phyloP scores from a whole-genome alignment of 2,797 vertebrate species.

The Synaphobranchus kaupii region DNA sequence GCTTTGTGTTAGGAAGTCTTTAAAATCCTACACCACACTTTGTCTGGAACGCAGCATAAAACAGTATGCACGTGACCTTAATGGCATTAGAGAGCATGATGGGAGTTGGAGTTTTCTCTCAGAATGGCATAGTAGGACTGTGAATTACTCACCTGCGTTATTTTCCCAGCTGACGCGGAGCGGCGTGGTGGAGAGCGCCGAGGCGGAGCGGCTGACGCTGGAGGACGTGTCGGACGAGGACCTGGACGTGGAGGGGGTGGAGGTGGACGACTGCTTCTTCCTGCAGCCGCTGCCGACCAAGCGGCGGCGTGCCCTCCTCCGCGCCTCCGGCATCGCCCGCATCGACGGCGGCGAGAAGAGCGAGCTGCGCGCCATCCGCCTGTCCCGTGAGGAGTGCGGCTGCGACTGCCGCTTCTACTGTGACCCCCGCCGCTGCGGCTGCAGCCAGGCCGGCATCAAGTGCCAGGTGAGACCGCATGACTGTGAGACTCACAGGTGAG shows the following conservation, averaged over 20 bases:
- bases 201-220: conserved; percentile 87
- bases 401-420: conserved; percentile 93
- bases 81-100: too few species aligned
- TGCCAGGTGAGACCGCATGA: conserved; percentile 80
- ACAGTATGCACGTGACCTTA: too few species aligned
- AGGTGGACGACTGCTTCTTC: conserved; percentile 94
- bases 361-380: conserved; percentile 88
- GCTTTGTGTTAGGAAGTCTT: too few species aligned
- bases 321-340: conserved; percentile 89
- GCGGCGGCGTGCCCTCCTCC: conserved; percentile 83
- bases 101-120: too few species aligned
- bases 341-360: conserved; percentile 92
- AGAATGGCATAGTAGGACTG: too few species aligned
- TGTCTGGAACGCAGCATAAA: too few species aligned
- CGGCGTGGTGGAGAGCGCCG: conserved; percentile 87
- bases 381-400: conserved; percentile 91
- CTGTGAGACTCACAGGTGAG: neutral
- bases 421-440: conserved; percentile 90
- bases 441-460: conserved; percentile 94
- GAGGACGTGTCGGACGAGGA: conserved; percentile 93
- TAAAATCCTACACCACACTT: too few species aligned
- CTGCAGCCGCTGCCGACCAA: conserved; percentile 92
- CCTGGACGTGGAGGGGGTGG: conserved; percentile 87
- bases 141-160: neutral
- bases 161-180: conserved; percentile 89